Percentiles rank a stretch among this genome's conserved stretches.
These are phyloP conservation scores for Dicerorhinus sumatrensis DNA, from an alignment of 2,113 vertebrate species.

Conservation along the genomic window DNA sequence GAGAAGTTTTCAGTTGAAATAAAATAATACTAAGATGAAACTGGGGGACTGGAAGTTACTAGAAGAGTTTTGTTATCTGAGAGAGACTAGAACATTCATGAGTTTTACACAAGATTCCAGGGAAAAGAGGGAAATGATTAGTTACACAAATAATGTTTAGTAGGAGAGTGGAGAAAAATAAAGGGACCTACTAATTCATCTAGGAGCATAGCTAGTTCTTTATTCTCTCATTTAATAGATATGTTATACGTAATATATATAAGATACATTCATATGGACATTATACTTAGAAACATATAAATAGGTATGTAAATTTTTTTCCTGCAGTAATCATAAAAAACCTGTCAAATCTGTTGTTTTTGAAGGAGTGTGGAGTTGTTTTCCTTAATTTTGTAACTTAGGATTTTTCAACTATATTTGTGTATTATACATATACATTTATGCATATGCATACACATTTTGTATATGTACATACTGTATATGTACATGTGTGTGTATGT, in stretches of 20 bases:
- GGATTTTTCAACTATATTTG: neutral
- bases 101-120: neutral
- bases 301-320: neutral
- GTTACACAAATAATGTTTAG: neutral
- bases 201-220: neutral
- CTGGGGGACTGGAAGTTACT: neutral
- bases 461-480: neutral
- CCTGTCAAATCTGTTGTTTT: neutral
- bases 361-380: neutral
- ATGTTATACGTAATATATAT: neutral
- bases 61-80: neutral
- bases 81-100: neutral
- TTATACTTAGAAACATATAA: neutral
- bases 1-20: neutral
- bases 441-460: neutral
- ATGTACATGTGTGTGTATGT: rapidly evolving
- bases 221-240: neutral
- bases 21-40: neutral
- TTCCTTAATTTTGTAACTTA: neutral
- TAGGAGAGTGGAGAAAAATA: neutral
- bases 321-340: neutral
- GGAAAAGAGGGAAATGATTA: neutral
- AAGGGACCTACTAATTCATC: neutral
- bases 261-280: neutral
- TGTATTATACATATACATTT: neutral